Evolutionary conservation across 1,140 invertebrate species (phyloP).

Genomic region (Camponotus vicinus): DNA sequence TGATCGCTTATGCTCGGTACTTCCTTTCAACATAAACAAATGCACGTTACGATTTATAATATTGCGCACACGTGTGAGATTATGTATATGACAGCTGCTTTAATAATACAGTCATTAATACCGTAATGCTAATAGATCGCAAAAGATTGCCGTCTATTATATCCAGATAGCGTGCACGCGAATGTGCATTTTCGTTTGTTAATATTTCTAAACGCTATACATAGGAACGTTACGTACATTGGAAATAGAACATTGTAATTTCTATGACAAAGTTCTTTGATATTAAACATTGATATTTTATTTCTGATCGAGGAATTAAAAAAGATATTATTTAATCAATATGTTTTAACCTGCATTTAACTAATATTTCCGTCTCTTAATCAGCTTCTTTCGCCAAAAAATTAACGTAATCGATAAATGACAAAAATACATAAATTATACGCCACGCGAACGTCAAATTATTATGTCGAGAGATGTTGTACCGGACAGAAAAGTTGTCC

Average conservation of each 20-base stretch:
- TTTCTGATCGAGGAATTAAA: constrained; percentile 13
- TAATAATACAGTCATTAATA: constrained; percentile 55
- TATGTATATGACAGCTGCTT: constrained; percentile 40
- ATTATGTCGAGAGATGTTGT: not conserved
- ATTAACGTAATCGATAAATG: not conserved
- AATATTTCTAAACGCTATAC: constrained; percentile 30
- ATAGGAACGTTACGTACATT: not conserved
- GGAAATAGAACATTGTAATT: not conserved
- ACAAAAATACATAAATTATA: not conserved
- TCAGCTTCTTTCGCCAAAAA: too few species aligned
- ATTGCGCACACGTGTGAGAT: constrained; percentile 28
- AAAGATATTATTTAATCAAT: not conserved
- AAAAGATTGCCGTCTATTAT: constrained; percentile 41
- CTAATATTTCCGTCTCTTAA: not conserved
- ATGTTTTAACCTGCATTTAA: not conserved
- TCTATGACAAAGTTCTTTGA: not conserved
- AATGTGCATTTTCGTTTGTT: constrained; percentile 38
- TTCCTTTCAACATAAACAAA: constrained; percentile 10
- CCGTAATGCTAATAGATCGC: constrained; percentile 53
- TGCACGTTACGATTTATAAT: constrained; percentile 41
- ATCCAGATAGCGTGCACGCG: constrained; percentile 26
- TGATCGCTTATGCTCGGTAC: not conserved
- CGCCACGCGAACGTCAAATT: not conserved
- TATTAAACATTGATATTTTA: not conserved
- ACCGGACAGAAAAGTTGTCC: constrained; percentile 12